Evolutionary conservation across 2,113 vertebrate species (phyloP), one percentile per base, ranked within the genome.

Genomic region (Actinemys pallida): DNA sequence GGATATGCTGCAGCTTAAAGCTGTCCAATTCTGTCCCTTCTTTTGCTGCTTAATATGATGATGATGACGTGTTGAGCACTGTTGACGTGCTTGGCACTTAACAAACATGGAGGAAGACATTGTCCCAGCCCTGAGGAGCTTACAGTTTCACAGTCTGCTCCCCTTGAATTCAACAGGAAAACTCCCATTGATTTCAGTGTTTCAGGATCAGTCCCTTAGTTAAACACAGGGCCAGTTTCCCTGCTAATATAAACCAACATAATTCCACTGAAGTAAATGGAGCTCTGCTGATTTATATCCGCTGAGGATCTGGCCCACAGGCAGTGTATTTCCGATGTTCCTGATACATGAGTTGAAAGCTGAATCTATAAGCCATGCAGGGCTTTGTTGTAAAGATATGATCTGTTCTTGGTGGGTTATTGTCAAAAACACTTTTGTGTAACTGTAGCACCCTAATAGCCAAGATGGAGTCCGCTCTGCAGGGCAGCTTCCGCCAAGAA

Each of bases 201-300:
- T 94, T 84, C 24, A 8, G 72, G 92, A 87, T 94, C 78, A 59
- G 54, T 54, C 82, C 54, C 89, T 72, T 69, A 11, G 4, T 92
- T 47, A 7, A 91, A 89, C 82, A 83, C 90, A 95, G 95, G 92
- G 85, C 90, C 87, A 83, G 10, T 49, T 90, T 95, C 93, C 84
- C 83, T 92, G 93, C 53, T 17, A 10, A 50, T 7, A 1, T 81
- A 89, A 65, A 62, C 76, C 81, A 92, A 17, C 81, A 3, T 31
- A 39, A 20, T 53, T 90, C 65, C 47, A 7, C 2, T 22, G 88
- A 47, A 52, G 83, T 10, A 80, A 83, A 85, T 87, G 94, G 39
- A 82, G 88, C 75, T 11, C 11, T 86, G 52, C 62, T n/a, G 0
- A 1, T 52, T 59, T 8, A 3, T 62, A 81, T 81, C 78, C 52